Evolutionary conservation across 2,888 invertebrate species (phyloP).

Genomic region (Amphimallon solstitiale): DNA sequence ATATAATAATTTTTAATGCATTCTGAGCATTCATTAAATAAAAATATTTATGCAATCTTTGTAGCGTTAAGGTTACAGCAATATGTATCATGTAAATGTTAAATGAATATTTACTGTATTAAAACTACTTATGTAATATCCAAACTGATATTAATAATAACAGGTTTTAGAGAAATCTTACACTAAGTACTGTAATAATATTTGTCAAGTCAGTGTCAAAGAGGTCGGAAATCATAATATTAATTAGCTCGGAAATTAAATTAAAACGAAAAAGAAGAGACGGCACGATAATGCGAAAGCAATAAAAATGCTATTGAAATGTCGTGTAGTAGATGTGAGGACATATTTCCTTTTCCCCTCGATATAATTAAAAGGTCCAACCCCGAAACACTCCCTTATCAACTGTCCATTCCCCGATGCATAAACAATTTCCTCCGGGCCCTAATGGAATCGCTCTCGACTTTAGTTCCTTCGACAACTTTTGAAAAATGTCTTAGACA

Average conservation of each 20-base stretch:
- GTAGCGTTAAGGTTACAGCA: too few species aligned
- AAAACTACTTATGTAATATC: too few species aligned
- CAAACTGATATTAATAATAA: too few species aligned
- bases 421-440: constrained; percentile 50
- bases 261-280: constrained; percentile 6
- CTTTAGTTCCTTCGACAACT: constrained; percentile 19
- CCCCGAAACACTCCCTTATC: constrained; percentile 50
- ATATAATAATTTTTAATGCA: too few species aligned
- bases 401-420: constrained; percentile 54
- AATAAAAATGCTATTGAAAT: constrained; percentile 36
- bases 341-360: constrained; percentile 45
- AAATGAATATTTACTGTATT: too few species aligned
- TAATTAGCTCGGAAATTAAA: constrained; percentile 9
- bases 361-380: constrained; percentile 58
- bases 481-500: constrained; percentile 11
- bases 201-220: too few species aligned
- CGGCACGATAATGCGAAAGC: constrained; percentile 16
- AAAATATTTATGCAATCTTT: too few species aligned
- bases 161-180: too few species aligned
- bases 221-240: not conserved
- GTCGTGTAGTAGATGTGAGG: constrained; percentile 42
- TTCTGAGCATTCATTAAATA: too few species aligned
- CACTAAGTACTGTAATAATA: too few species aligned
- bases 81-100: too few species aligned
- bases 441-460: constrained; percentile 30